phyloP scores from a whole-genome alignment of 2,113 vertebrate genomes.

The Crotophaga sulcirostris region DNA sequence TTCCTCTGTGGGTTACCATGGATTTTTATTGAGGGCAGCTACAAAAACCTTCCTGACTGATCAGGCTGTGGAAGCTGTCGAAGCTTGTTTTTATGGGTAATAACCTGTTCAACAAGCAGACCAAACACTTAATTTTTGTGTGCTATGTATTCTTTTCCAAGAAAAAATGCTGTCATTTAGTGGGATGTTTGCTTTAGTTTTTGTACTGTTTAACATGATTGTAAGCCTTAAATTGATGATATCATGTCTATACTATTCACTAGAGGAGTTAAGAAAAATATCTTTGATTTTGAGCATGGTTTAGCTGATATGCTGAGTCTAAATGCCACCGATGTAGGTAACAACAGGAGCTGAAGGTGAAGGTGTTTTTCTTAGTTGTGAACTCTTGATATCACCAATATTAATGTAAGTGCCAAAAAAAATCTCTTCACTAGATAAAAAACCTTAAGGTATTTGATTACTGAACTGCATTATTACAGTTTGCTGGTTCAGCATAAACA shows the following conservation, averaged over 20 bases:
- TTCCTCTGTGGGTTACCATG: slow-evolving; percentile 20
- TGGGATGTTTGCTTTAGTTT: background rate
- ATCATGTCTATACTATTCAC: background rate
- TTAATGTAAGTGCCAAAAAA: background rate
- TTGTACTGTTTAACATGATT: background rate
- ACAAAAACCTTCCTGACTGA: slow-evolving; percentile 39
- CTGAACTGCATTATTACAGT: background rate
- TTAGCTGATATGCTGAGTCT: background rate
- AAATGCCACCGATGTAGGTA: background rate
- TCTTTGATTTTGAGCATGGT: background rate
- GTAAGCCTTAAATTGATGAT: background rate
- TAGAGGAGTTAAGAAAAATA: background rate
- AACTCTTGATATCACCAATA: background rate
- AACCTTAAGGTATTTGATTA: background rate
- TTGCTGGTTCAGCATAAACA: background rate
- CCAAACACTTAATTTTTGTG: slow-evolving; percentile 24
- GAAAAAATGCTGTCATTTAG: background rate
- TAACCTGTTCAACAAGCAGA: slow-evolving; percentile 44
- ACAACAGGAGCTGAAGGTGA: background rate
- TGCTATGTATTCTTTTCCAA: slow-evolving; percentile 21
- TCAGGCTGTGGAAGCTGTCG: slow-evolving; percentile 21
- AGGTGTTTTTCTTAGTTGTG: background rate
- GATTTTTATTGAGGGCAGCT: slow-evolving; percentile 25
- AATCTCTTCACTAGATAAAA: background rate
- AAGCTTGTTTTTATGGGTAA: slow-evolving; percentile 64